Evolutionary conservation across 2,888 invertebrate genomes (phyloP).

Genomic region (Tinea semifulvella): DNA sequence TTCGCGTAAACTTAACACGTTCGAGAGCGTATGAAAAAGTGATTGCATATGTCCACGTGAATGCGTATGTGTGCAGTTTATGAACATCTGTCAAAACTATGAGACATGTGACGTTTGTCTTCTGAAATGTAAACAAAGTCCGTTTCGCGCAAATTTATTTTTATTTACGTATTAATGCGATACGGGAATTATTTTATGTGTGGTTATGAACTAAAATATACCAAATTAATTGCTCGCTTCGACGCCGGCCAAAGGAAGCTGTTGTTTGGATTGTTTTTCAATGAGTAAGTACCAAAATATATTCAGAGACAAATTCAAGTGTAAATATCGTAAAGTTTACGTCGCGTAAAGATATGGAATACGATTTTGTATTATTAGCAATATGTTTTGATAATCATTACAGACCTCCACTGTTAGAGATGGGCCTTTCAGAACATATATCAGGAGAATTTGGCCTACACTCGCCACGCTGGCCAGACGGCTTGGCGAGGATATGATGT

Average conservation of each 20-base stretch:
- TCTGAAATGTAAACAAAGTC: constrained; percentile 62
- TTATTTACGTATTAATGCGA: constrained; percentile 43
- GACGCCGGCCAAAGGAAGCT: constrained; percentile 36
- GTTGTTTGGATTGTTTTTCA: constrained; percentile 51
- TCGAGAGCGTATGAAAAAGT: neutral
- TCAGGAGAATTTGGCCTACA: too few species aligned
- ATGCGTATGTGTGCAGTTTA: constrained; percentile 54
- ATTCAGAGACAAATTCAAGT: constrained; percentile 32
- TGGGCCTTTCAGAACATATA: too few species aligned
- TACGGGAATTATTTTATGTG: constrained; percentile 43
- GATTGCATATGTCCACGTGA: constrained; percentile 53
- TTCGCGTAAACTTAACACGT: constrained; percentile 2
- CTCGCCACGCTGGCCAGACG: too few species aligned
- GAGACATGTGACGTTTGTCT: constrained; percentile 60
- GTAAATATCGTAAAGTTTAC: constrained; percentile 27
- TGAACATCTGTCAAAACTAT: constrained; percentile 62
- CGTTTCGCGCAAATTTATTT: constrained; percentile 33
- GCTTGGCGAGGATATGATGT: too few species aligned
- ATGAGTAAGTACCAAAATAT: constrained; percentile 49
- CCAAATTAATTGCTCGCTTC: constrained; percentile 49
- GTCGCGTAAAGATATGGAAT: too few species aligned
- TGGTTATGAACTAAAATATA: constrained; percentile 58
- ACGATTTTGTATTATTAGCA: too few species aligned
- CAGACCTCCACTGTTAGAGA: too few species aligned
- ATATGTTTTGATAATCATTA: too few species aligned